These are phyloP conservation scores for Syrphus vitripennis DNA, from an alignment of 2,888 invertebrate species.

Conservation along the genomic window DNA sequence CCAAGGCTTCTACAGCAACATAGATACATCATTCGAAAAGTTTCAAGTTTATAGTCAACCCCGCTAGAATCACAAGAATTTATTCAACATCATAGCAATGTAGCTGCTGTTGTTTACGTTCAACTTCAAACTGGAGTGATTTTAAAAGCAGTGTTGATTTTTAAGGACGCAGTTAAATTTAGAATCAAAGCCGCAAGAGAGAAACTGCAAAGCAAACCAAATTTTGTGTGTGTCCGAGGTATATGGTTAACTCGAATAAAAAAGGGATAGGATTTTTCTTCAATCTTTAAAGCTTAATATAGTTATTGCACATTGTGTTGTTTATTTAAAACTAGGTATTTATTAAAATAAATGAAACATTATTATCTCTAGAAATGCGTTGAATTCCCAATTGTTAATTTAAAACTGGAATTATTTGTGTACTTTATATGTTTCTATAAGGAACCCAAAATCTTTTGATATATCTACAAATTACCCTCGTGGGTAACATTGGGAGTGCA, in stretches of 20 bases:
- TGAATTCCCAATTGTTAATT: background rate
- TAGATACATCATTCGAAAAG: background rate
- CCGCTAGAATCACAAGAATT: slow-evolving; percentile 1
- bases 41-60: slow-evolving; percentile 29
- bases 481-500: background rate
- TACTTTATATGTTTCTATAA: background rate
- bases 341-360: background rate
- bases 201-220: background rate
- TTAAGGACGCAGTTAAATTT: background rate
- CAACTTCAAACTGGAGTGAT: slow-evolving; percentile 38
- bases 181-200: background rate
- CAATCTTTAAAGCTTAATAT: background rate
- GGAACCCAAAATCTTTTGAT: background rate
- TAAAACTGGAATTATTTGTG: background rate
- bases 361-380: background rate
- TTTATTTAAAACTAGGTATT: background rate
- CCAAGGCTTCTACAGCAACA: background rate
- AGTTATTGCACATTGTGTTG: background rate
- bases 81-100: slow-evolving; percentile 19
- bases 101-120: slow-evolving; percentile 36
- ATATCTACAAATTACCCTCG: background rate
- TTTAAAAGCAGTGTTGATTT: slow-evolving; percentile 3
- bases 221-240: background rate
- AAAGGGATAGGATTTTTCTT: background rate
- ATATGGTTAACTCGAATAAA: background rate